Evolutionary conservation across 2,113 vertebrate species (phyloP).

Genomic region (Galemys pyrenaicus): DNA sequence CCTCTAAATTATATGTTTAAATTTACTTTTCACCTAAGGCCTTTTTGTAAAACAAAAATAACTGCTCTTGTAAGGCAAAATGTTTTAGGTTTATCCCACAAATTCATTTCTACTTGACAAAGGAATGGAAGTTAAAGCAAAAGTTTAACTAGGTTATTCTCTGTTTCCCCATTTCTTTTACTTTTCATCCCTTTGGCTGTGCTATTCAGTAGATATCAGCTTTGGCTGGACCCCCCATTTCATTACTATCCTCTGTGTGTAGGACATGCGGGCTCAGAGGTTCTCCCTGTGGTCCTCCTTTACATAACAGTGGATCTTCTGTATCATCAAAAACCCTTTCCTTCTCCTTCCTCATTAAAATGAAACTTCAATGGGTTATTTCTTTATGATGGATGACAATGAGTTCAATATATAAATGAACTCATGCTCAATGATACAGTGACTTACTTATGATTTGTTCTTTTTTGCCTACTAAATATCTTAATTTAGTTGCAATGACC

Average conservation of each 20-base stretch:
- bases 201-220: neutral
- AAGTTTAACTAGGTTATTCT: neutral
- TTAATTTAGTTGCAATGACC: neutral
- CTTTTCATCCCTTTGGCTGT: neutral
- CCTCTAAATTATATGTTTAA: slow-evolving; percentile 38
- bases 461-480: neutral
- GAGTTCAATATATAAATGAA: neutral
- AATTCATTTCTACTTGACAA: slow-evolving; percentile 5
- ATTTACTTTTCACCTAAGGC: neutral
- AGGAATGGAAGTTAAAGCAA: neutral
- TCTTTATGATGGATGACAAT: neutral
- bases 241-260: neutral
- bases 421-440: neutral
- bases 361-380: neutral
- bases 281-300: neutral
- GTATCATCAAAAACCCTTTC: neutral
- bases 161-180: neutral
- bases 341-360: neutral
- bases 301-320: neutral
- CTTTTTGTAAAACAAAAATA: slow-evolving; percentile 10
- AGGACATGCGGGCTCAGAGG: no score
- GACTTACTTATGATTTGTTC: neutral
- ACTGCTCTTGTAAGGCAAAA: neutral
- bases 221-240: neutral
- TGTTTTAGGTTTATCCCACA: slow-evolving; percentile 3